Evolutionary conservation across 1,140 invertebrate species (phyloP).

Genomic region (Eriosoma lanigerum): DNA sequence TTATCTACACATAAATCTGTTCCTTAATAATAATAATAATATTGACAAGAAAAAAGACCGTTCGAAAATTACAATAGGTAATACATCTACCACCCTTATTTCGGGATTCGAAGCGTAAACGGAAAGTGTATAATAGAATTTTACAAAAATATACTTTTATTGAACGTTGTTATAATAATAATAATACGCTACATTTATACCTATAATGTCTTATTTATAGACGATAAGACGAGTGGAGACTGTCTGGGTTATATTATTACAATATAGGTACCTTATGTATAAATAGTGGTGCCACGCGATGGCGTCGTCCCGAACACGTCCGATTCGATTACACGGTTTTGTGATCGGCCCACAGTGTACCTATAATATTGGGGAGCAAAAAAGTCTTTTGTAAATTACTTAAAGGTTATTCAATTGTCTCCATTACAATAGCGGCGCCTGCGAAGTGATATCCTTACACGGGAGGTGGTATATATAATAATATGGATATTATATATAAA

Average conservation of each 20-base stretch:
- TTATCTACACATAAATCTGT: too few species aligned
- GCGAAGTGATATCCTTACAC: conserved; percentile 38
- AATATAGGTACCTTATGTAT: neutral
- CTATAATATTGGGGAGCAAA: neutral
- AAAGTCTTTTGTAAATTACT: conserved; percentile 3
- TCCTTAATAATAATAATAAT: too few species aligned
- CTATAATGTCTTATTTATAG: too few species aligned
- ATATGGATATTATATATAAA: neutral
- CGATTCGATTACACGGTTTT: conserved; percentile 22
- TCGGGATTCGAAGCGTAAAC: too few species aligned
- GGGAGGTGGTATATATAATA: neutral
- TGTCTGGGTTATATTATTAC: neutral
- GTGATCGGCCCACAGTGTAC: neutral
- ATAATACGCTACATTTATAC: too few species aligned
- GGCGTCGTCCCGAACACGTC: conserved; percentile 17
- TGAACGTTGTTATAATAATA: too few species aligned
- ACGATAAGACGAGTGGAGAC: neutral
- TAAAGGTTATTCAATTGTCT: conserved; percentile 16
- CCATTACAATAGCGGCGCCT: conserved; percentile 33
- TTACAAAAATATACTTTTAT: too few species aligned
- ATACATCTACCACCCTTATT: too few species aligned
- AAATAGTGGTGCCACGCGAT: conserved; percentile 7
- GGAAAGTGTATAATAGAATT: too few species aligned
- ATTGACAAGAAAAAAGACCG: too few species aligned
- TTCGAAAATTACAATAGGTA: too few species aligned